Conservation (phyloP, 2,797 vertebrate genomes). For the Syngnathus acus region DNA sequence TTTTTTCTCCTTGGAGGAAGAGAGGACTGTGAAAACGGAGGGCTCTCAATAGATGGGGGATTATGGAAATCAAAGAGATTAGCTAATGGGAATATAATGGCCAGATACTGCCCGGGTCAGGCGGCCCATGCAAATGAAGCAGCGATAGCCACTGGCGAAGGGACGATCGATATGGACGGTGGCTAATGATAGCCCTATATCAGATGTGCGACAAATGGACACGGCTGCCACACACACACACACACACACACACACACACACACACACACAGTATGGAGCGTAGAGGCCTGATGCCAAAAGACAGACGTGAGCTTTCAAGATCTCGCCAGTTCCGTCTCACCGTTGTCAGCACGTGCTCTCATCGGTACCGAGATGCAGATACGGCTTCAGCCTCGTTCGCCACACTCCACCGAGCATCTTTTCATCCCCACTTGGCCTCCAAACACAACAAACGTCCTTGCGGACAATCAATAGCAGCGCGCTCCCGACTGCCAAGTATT, state of each 20-base stretch:
- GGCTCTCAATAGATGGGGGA: constrained; percentile 65
- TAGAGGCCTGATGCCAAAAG: constrained; percentile 38
- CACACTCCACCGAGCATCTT: constrained; percentile 52
- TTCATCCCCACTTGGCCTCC: constrained; percentile 36
- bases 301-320: constrained; percentile 60
- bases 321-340: constrained; percentile 43
- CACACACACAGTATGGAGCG: neutral
- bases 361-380: constrained; percentile 41
- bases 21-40: constrained; percentile 49
- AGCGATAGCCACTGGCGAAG: constrained; percentile 24
- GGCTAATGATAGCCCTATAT: constrained; percentile 22
- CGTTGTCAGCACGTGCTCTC: constrained; percentile 60
- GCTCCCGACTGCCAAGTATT: constrained; percentile 42
- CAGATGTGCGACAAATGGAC: constrained; percentile 10
- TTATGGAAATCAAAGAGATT: constrained; percentile 77
- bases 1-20: constrained; percentile 38
- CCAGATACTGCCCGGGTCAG: constrained; percentile 56
- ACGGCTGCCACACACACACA: neutral
- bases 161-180: constrained; percentile 41
- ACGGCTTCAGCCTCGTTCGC: constrained; percentile 22
- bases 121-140: constrained; percentile 60
- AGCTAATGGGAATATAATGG: constrained; percentile 76
- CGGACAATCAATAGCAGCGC: constrained; percentile 47
- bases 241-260: constrained; percentile 9
- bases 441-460: constrained; percentile 53